A percentile compares a stretch with the other conserved stretches of the same genome.
Conservation (phyloP, 2,888 invertebrate genomes). For the Ptychoptera albimana region DNA sequence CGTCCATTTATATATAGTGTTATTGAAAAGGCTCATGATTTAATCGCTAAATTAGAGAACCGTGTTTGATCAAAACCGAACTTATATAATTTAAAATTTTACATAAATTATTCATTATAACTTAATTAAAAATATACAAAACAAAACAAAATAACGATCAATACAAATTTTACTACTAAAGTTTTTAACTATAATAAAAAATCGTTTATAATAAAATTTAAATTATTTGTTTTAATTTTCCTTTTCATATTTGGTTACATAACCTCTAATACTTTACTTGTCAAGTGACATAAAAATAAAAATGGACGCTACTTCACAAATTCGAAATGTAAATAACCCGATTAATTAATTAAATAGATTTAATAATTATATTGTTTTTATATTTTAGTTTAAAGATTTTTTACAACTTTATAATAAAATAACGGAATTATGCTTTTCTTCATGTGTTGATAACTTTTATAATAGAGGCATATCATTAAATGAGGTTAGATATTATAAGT, state of each 20-base stretch:
- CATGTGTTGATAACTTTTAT: constrained; percentile 26
- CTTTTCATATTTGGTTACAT: background rate
- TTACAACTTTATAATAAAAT: constrained; percentile 29
- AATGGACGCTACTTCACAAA: constrained; percentile 7
- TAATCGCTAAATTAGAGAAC: constrained; percentile 38
- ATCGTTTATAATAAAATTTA: background rate
- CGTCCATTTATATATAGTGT: constrained; percentile 61
- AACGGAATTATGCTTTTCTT: constrained; percentile 26
- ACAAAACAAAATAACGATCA: too few species aligned
- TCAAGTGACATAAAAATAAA: background rate
- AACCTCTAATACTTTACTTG: background rate
- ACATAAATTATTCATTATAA: too few species aligned
- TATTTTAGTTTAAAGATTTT: constrained; percentile 26
- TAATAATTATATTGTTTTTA: constrained; percentile 3
- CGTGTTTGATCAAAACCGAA: constrained; percentile 32
- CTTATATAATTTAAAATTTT: too few species aligned
- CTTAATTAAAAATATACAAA: too few species aligned
- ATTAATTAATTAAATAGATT: background rate
- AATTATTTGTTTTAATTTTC: background rate
- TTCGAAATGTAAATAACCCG: constrained; percentile 6
- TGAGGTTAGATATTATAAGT: constrained; percentile 16
- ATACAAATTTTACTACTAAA: too few species aligned
- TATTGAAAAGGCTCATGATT: constrained; percentile 42
- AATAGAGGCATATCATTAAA: constrained; percentile 13
- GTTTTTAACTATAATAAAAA: background rate